Evolutionary conservation across 1,140 invertebrate genomes (phyloP).

Genomic region (Bombus pascuorum): DNA sequence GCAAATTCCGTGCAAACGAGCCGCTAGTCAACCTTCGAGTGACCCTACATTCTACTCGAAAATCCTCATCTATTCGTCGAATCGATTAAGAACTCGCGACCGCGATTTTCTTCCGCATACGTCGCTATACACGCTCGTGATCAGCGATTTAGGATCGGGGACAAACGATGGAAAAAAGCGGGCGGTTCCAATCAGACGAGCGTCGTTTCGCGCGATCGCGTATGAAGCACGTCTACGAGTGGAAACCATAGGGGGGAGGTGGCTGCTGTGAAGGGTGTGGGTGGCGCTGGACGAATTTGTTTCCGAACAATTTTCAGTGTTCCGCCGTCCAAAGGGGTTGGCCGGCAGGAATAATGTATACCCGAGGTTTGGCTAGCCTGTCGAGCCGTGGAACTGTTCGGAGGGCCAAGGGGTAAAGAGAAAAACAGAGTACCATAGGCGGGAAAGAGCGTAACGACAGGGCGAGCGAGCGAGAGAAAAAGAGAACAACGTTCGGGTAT

Average conservation of each 20-base stretch:
- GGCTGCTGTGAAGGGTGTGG: neutral
- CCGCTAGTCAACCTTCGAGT: neutral
- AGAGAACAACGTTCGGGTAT: constrained; percentile 33
- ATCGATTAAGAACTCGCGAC: constrained; percentile 6
- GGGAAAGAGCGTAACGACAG: constrained; percentile 17
- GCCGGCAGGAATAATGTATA: constrained; percentile 74
- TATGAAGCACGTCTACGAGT: constrained; percentile 31
- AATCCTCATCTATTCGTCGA: neutral
- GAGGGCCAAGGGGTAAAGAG: constrained; percentile 14
- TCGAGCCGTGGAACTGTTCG: constrained; percentile 50
- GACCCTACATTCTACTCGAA: neutral
- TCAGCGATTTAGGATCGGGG: neutral
- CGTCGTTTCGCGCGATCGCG: constrained; percentile 38
- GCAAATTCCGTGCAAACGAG: neutral
- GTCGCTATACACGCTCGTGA: neutral
- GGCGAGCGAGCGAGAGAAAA: neutral
- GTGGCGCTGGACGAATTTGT: constrained; percentile 62
- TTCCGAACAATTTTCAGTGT: constrained; percentile 73
- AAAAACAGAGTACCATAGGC: neutral
- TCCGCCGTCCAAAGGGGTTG: constrained; percentile 67
- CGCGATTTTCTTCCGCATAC: too few species aligned
- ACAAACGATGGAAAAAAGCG: neutral
- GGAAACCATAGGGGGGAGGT: neutral
- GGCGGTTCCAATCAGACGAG: constrained; percentile 35
- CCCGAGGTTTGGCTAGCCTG: constrained; percentile 70